phyloP scores from a whole-genome alignment of 2,113 vertebrate genomes.

The Psammodynastes pulverulentus region DNA sequence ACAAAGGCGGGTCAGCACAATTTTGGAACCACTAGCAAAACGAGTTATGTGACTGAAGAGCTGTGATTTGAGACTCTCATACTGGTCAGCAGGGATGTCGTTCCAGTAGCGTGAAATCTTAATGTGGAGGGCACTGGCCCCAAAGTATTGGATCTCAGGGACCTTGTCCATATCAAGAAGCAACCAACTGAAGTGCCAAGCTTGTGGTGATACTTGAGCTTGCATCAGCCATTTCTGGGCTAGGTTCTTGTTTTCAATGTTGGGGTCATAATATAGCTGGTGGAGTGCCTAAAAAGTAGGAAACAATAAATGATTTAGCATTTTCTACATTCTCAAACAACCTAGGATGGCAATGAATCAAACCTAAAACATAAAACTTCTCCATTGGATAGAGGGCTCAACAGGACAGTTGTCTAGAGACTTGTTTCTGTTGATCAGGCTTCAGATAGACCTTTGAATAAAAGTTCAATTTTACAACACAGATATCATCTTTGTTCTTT shows the following conservation, averaged over 20 bases:
- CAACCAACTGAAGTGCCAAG: conserved; percentile 98
- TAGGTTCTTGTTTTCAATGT: conserved; percentile 99
- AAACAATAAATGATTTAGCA: neutral
- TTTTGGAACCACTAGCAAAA: conserved; percentile 95
- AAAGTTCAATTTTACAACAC: neutral
- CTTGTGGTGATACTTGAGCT: conserved; percentile 96
- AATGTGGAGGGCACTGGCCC: conserved; percentile 95
- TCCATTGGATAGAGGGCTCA: neutral
- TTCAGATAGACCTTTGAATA: neutral
- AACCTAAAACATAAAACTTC: neutral
- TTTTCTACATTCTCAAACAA: neutral
- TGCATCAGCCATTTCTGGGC: conserved; percentile 99
- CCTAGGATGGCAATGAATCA: neutral
- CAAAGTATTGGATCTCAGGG: conserved; percentile 98
- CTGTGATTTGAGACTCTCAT: conserved; percentile 93
- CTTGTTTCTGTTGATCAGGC: neutral
- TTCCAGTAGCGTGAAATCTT: conserved; percentile 99
- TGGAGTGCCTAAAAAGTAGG: conserved; percentile 84
- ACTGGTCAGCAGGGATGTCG: conserved; percentile 95
- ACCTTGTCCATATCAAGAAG: conserved; percentile 94
- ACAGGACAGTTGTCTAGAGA: neutral
- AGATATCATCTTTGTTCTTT: neutral
- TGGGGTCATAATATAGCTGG: conserved; percentile 97
- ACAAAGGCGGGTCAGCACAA: conserved; percentile 94
- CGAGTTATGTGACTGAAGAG: conserved; percentile 94